Conservation (phyloP, 2,797 vertebrate species). For the Holocentrus rufus region DNA sequence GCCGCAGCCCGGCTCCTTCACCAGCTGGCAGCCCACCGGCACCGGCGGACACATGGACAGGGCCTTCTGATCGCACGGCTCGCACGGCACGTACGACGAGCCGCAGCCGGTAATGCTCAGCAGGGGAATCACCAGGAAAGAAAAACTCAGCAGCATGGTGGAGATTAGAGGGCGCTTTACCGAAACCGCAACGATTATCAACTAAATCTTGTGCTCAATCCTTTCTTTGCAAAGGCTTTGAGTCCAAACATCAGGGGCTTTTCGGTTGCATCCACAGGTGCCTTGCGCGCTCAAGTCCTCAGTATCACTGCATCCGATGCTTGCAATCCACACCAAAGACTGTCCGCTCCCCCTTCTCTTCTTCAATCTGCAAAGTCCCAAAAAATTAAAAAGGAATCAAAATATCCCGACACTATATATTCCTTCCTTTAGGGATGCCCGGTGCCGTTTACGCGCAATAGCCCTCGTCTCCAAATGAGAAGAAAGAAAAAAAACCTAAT, state of each 20-base stretch:
- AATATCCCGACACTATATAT: slow-evolving; percentile 32
- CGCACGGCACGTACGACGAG: slow-evolving; percentile 90
- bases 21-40: slow-evolving; percentile 89
- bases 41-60: slow-evolving; percentile 90
- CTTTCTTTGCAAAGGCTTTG: slow-evolving; percentile 24
- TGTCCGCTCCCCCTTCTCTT: background rate
- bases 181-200: slow-evolving; percentile 30
- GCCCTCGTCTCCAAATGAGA: slow-evolving; percentile 49
- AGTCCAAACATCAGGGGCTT: slow-evolving; percentile 56
- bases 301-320: slow-evolving; percentile 39
- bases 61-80: slow-evolving; percentile 91
- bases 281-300: slow-evolving; percentile 42
- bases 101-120: slow-evolving; percentile 78
- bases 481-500: slow-evolving; percentile 15
- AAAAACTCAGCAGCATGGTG: slow-evolving; percentile 79
- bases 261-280: slow-evolving; percentile 74
- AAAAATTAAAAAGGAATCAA: slow-evolving; percentile 27
- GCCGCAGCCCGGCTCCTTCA: slow-evolving; percentile 96
- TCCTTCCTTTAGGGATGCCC: slow-evolving; percentile 39
- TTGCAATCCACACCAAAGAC: slow-evolving; percentile 25
- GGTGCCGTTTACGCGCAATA: slow-evolving; percentile 62
- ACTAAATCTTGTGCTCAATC: slow-evolving; percentile 28
- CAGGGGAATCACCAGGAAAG: slow-evolving; percentile 78
- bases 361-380: background rate
- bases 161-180: background rate